Percentiles rank a stretch among this genome's conserved stretches.
Conservation (phyloP, 2,113 vertebrate genomes). For the Pterophyllum scalare region DNA sequence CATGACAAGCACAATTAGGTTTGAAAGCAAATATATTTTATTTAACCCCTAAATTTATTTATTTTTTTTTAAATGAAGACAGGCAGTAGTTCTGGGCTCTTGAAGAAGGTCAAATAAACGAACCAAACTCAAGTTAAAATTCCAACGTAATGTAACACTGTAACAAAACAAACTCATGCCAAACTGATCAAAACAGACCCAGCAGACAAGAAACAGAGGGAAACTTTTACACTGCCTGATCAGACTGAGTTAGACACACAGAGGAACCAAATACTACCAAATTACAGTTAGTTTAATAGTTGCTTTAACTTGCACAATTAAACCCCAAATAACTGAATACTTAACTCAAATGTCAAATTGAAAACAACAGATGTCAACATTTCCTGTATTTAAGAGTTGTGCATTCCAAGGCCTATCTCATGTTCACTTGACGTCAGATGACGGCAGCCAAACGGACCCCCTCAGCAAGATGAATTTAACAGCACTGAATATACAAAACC, state of each 20-base stretch:
- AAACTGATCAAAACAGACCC: background rate
- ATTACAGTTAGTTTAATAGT: background rate
- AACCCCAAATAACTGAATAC: background rate
- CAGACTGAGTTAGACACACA: background rate
- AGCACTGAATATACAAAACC: background rate
- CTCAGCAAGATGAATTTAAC: background rate
- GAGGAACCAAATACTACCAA: background rate
- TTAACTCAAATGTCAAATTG: background rate
- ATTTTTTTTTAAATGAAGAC: too few relatives aligned
- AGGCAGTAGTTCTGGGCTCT: background rate
- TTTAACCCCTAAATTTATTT: background rate
- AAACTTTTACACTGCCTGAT: background rate
- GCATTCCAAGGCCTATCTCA: background rate
- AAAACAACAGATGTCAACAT: background rate
- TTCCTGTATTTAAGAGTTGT: constrained; percentile 7
- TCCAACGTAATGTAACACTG: background rate
- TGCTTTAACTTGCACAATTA: background rate
- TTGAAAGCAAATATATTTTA: background rate
- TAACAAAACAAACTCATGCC: constrained; percentile 5
- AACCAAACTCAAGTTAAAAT: background rate
- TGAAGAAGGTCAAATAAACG: constrained; percentile 1
- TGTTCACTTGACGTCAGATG: background rate
- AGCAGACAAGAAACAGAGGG: background rate
- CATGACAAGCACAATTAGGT: accelerated
- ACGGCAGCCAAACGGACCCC: background rate